phyloP scores from a whole-genome alignment of 2,888 invertebrate genomes.

The Meliscaeva auricollis region DNA sequence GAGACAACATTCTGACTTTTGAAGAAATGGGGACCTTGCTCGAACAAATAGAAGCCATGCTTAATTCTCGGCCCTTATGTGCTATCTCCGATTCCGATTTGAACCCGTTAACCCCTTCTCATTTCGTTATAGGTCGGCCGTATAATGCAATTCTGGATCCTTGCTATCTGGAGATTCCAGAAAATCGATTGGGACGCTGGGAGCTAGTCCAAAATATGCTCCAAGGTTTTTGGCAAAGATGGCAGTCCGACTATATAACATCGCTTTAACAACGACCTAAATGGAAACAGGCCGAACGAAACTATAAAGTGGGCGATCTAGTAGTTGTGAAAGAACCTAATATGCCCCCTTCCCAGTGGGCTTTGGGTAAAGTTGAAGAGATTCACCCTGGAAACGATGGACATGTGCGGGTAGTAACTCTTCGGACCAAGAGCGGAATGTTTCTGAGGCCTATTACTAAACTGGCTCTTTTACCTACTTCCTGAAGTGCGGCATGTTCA shows the following conservation, averaged over 20 bases:
- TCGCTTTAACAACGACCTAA: too few relatives aligned
- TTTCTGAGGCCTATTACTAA: too few relatives aligned
- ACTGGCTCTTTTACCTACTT: too few relatives aligned
- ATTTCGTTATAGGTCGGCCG: constrained; percentile 40
- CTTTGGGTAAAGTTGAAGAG: too few relatives aligned
- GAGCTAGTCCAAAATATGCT: constrained; percentile 47
- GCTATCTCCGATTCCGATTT: constrained; percentile 51
- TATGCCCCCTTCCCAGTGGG: too few relatives aligned
- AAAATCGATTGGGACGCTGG: constrained; percentile 19
- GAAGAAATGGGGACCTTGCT: constrained; percentile 64
- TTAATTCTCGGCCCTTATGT: constrained; percentile 60
- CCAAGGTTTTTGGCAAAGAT: constrained; percentile 70
- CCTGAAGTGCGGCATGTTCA: too few relatives aligned
- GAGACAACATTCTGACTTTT: constrained; percentile 44
- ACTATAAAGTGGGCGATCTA: too few relatives aligned
- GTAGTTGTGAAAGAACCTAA: too few relatives aligned
- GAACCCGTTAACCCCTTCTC: constrained; percentile 45
- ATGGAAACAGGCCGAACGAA: too few relatives aligned
- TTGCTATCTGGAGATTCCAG: not conserved
- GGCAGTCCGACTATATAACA: constrained; percentile 38
- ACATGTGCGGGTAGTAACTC: too few relatives aligned
- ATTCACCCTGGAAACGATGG: too few relatives aligned
- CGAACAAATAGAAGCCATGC: constrained; percentile 62
- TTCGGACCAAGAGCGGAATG: too few relatives aligned
- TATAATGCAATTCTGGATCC: constrained; percentile 23